These are phyloP conservation scores for Pocota personata DNA, from an alignment of 2,888 invertebrate species.

Conservation along the genomic window DNA sequence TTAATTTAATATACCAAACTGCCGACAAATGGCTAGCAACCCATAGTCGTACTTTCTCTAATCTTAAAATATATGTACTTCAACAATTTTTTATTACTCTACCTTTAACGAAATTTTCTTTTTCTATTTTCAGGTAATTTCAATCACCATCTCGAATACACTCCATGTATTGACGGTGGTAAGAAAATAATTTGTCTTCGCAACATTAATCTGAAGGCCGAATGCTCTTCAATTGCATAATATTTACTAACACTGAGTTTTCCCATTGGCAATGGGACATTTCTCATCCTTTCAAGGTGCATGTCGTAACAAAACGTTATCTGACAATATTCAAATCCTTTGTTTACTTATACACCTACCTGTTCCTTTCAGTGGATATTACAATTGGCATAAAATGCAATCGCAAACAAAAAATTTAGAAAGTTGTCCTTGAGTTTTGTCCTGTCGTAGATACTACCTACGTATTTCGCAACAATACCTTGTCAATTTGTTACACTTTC, in stretches of 20 bases:
- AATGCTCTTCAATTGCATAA: slow-evolving; percentile 49
- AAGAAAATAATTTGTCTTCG: slow-evolving; percentile 22
- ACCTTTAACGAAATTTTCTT: not conserved
- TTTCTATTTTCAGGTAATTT: slow-evolving; percentile 45
- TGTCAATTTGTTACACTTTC: slow-evolving; percentile 67
- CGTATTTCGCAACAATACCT: not conserved
- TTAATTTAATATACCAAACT: no score
- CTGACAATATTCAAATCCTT: slow-evolving; percentile 49
- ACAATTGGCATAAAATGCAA: slow-evolving; percentile 33
- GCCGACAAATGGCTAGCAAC: no score
- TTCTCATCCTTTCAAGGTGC: slow-evolving; percentile 60
- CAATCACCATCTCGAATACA: not conserved
- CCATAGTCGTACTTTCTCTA: no score
- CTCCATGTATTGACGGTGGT: not conserved
- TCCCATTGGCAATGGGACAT: slow-evolving; percentile 43
- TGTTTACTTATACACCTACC: slow-evolving; percentile 32
- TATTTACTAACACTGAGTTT: slow-evolving; percentile 54
- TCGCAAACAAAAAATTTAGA: slow-evolving; percentile 31
- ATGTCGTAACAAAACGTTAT: slow-evolving; percentile 53
- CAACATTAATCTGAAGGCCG: slow-evolving; percentile 13
- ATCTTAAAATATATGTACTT: no score
- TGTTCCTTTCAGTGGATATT: slow-evolving; percentile 17
- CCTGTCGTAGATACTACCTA: no score
- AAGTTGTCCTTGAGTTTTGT: slow-evolving; percentile 59
- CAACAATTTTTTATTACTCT: no score